Evolutionary conservation across 2,113 vertebrate species (phyloP), one percentile per base, ranked within the genome.

Genomic region (Thymallus thymallus): DNA sequence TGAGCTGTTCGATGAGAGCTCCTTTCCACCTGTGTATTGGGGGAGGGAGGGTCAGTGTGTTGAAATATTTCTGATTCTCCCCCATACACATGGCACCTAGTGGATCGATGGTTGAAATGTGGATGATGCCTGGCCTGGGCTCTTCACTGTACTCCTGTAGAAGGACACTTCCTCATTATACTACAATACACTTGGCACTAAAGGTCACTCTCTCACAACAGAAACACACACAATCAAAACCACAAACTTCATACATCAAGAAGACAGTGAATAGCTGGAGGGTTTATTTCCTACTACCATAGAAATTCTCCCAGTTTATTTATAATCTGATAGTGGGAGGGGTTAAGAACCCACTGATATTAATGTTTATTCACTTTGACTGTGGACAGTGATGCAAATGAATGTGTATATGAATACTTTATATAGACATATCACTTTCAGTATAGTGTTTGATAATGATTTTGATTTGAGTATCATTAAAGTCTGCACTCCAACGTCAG

Each of bases 211-310:
- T 95, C 96, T 94, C 94, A 92, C 95, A 97, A 97, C 95, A 98
- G 97, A 97, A 98, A 97, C 96, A 97, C 95, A 95, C 94, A 96
- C 96, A 98, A 98, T 98, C 96, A 98, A 98, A 98, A 94, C 94
- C 93, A 95, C 96, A 97, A 98, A 98, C 96, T 98, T 98, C 97
- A 97, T 96, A 96, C 94, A 97, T 97, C 96, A 97, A 94, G 78
- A 92, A 94, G 93, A 96, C 94, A 95, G 95, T 97, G 98, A 98
- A 98, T 95, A 97, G 95, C 95, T 94, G 61, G 82, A 83, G 94
- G 95, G 93, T 95, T 97, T 97, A 95, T 97, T 96, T 96, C 94
- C 94, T 93, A 89, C 92, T 93, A 93, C 92, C 93, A 93, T 93
- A 93, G 93, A 94, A 95, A 94, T 91, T 92, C 89, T 93, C 88